Evolutionary conservation across 2,888 invertebrate genomes (phyloP).

Genomic region (Tethea ocularis): DNA sequence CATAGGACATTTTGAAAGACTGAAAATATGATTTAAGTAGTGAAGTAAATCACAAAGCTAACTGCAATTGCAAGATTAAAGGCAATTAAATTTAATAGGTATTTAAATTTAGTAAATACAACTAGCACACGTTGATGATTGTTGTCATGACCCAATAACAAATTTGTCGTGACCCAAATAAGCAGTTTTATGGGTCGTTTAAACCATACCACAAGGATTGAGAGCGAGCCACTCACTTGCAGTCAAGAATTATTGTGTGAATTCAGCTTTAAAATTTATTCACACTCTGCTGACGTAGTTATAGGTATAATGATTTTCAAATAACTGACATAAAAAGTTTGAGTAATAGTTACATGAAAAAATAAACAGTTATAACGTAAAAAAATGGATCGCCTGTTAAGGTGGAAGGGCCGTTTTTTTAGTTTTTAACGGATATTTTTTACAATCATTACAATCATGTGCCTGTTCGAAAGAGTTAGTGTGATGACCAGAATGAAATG

Average conservation of each 20-base stretch:
- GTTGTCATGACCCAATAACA: slow-evolving; percentile 36
- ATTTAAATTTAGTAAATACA: slow-evolving; percentile 14
- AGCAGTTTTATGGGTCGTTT: slow-evolving; percentile 24
- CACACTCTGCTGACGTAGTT: not conserved
- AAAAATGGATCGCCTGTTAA: not conserved
- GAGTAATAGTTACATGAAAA: not conserved
- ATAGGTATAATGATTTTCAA: not conserved
- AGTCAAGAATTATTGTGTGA: not conserved
- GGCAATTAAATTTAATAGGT: not conserved
- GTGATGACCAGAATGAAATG: too few species aligned
- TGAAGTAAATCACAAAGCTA: too few species aligned
- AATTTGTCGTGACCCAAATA: slow-evolving; percentile 35
- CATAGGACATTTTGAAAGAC: not conserved
- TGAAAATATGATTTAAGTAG: too few species aligned
- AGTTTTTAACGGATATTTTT: too few species aligned
- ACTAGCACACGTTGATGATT: slow-evolving; percentile 14
- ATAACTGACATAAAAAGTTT: not conserved
- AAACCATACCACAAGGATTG: slow-evolving; percentile 13
- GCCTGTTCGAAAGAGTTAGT: too few species aligned
- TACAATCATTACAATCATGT: too few species aligned
- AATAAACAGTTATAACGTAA: not conserved
- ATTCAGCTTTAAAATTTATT: not conserved
- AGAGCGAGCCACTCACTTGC: not conserved
- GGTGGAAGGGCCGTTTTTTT: too few species aligned
- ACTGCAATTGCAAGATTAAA: too few species aligned